phyloP scores from a whole-genome alignment of 1,140 invertebrate species.

The Atopsyche davidsoni region DNA sequence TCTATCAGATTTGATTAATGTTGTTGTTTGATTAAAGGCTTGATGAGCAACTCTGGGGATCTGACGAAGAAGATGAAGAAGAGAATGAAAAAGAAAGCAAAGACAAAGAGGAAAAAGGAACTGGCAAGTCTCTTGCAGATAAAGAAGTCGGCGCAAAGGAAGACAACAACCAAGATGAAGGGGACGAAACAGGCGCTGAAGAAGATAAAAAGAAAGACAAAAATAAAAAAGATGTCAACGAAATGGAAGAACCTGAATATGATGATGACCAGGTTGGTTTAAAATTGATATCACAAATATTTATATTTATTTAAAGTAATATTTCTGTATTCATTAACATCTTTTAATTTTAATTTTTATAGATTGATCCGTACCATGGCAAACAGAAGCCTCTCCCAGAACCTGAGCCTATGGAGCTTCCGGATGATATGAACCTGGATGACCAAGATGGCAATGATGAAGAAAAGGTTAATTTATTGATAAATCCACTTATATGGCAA shows the following conservation, averaged over 20 bases:
- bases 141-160: slow-evolving; percentile 69
- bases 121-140: slow-evolving; percentile 43
- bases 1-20: no score
- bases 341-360: background rate
- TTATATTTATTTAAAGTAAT: background rate
- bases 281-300: slow-evolving; percentile 16
- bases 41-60: slow-evolving; percentile 84
- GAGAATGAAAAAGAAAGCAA: slow-evolving; percentile 53
- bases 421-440: slow-evolving; percentile 80
- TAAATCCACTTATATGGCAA: background rate
- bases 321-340: background rate
- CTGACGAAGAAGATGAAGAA: slow-evolving; percentile 64
- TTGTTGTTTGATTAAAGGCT: slow-evolving; percentile 44
- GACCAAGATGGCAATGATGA: slow-evolving; percentile 54
- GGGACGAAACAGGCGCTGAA: slow-evolving; percentile 53
- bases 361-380: slow-evolving; percentile 78
- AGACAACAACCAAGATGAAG: slow-evolving; percentile 62
- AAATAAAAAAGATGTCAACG: slow-evolving; percentile 67
- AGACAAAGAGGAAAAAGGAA: slow-evolving; percentile 54
- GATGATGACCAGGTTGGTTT: slow-evolving; percentile 76
- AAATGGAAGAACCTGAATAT: slow-evolving; percentile 69
- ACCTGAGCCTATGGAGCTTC: slow-evolving; percentile 78
- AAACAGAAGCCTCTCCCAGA: slow-evolving; percentile 68
- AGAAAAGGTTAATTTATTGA: slow-evolving; percentile 37
- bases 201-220: slow-evolving; percentile 51